These are phyloP conservation scores for Gymnoscopelus microlampas DNA, from an alignment of 2,797 vertebrate genomes.

Conservation along the genomic window DNA sequence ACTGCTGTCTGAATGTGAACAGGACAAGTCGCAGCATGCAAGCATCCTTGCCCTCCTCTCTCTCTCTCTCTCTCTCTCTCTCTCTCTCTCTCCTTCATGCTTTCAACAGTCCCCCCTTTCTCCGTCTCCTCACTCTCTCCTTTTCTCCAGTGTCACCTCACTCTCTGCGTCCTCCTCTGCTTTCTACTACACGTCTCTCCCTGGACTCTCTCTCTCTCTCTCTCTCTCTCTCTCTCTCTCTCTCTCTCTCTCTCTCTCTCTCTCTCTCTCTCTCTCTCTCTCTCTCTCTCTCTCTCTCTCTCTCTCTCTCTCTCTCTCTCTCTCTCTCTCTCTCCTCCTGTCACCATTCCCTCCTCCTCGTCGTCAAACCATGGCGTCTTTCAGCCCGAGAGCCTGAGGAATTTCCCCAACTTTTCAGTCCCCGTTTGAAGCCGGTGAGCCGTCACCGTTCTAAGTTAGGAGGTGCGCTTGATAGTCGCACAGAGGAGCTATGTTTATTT, in stretches of 20 bases:
- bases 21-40: slow-evolving; percentile 63
- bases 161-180: slow-evolving; percentile 6
- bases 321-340: neutral
- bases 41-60: slow-evolving; percentile 4
- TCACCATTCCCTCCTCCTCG: no score
- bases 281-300: no score
- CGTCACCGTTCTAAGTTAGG: slow-evolving; percentile 15
- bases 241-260: no score
- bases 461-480: slow-evolving; percentile 32
- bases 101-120: neutral
- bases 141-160: neutral
- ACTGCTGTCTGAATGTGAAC: slow-evolving; percentile 66
- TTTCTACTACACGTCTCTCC: slow-evolving; percentile 1
- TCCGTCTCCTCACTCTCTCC: neutral
- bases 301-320: neutral
- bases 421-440: no score
- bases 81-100: neutral
- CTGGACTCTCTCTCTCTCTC: neutral
- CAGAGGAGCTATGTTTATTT: slow-evolving; percentile 38
- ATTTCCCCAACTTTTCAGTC: no score
- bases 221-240: no score
- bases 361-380: no score
- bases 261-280: no score
- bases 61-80: slow-evolving; percentile 6
- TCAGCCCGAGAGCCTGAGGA: no score